Percentiles rank a stretch among this genome's conserved stretches.
Conservation (phyloP, 2,888 invertebrate species). For the Yponomeuta sedellus region DNA sequence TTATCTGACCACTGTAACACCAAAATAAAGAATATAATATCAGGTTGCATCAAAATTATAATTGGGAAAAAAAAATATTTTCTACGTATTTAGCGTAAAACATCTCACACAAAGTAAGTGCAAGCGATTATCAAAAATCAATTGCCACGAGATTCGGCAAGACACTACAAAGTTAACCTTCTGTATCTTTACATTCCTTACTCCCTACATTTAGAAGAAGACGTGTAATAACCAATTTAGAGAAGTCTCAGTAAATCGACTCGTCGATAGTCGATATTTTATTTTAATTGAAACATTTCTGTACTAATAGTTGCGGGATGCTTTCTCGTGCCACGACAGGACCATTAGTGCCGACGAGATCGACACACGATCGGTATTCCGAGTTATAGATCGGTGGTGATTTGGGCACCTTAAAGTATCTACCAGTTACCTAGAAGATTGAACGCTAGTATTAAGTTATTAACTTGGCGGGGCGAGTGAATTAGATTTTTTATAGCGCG, state of each 20-base stretch:
- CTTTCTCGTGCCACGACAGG: constrained; percentile 23
- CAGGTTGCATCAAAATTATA: too few species aligned
- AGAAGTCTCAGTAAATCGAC: constrained; percentile 19
- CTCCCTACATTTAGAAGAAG: neutral
- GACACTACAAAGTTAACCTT: neutral
- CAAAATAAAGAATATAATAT: too few species aligned
- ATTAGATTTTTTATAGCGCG: too few species aligned
- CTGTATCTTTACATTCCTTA: neutral
- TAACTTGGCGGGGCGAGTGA: neutral
- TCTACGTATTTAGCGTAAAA: too few species aligned
- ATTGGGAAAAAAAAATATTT: too few species aligned
- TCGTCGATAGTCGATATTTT: constrained; percentile 56
- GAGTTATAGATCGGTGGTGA: neutral
- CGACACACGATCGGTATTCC: constrained; percentile 5
- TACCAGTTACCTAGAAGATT: constrained; percentile 20
- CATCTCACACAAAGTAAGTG: too few species aligned
- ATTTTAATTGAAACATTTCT: constrained; percentile 69
- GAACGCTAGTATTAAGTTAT: neutral
- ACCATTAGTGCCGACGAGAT: constrained; percentile 8
- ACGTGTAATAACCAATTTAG: constrained; percentile 13
- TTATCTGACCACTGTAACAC: too few species aligned
- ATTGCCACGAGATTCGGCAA: neutral
- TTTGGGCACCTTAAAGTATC: constrained; percentile 54
- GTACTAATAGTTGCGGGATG: constrained; percentile 30
- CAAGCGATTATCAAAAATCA: neutral